phyloP scores from a whole-genome alignment of 2,797 vertebrate genomes.

The Malacoraja senta region DNA sequence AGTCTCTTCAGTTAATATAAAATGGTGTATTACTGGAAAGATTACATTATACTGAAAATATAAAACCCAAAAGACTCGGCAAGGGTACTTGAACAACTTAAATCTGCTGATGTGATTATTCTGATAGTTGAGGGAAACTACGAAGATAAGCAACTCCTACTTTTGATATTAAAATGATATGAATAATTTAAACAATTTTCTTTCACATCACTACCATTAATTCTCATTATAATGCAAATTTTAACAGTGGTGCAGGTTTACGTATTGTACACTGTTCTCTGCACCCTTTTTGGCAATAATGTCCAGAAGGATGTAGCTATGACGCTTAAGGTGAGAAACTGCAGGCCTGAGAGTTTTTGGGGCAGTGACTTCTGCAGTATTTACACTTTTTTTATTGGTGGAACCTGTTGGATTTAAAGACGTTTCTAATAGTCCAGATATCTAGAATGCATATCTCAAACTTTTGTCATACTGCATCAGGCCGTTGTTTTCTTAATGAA shows the following conservation, averaged over 20 bases:
- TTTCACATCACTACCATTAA: neutral
- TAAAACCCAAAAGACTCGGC: neutral
- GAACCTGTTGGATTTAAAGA: neutral
- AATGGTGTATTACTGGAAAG: neutral
- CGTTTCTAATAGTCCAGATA: neutral
- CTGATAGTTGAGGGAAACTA: neutral
- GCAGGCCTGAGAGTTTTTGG: neutral
- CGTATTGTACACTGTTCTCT: neutral
- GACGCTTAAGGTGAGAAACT: neutral
- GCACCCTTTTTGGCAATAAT: neutral
- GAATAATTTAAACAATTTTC: neutral
- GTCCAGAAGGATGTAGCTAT: neutral
- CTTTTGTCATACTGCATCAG: neutral
- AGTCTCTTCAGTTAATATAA: neutral
- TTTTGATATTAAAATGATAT: neutral
- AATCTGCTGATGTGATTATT: neutral
- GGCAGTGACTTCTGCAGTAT: neutral
- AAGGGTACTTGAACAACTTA: neutral
- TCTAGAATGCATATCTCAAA: neutral
- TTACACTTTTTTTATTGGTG: neutral
- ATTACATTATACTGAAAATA: neutral
- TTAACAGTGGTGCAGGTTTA: neutral
- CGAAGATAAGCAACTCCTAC: too few species aligned
- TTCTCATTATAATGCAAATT: neutral
- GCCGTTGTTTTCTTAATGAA: neutral